Evolutionary conservation across 53 echinoderm and acorn worm species (phyloP).

Genomic region (Echinarachnius parma): DNA sequence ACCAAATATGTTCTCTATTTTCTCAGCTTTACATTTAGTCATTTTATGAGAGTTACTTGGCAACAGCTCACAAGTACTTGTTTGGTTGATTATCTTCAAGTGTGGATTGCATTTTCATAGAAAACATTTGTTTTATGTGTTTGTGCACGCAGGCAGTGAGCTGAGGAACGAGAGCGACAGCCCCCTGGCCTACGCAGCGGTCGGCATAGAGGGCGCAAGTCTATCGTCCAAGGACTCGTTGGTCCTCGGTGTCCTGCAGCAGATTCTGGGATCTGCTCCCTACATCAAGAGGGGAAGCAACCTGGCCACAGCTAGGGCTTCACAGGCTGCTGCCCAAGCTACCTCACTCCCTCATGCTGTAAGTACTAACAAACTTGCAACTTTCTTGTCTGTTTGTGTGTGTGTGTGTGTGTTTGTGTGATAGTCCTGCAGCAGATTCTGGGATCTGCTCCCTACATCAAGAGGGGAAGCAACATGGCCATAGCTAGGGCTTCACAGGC

Average conservation of each 20-base stretch:
- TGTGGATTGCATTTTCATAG: too few relatives aligned
- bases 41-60: too few relatives aligned
- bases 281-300: conserved; percentile 88
- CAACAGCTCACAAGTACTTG: too few relatives aligned
- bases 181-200: conserved; percentile 64
- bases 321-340: conserved; percentile 68
- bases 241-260: conserved; percentile 73
- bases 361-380: too few relatives aligned
- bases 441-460: conserved; percentile 77
- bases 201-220: conserved; percentile 72
- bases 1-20: too few relatives aligned
- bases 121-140: too few relatives aligned
- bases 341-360: conserved; percentile 78
- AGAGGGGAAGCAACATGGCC: conserved; percentile 77
- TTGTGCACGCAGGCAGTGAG: conserved; percentile 65
- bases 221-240: conserved; percentile 72
- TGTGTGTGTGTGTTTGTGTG: too few relatives aligned
- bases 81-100: too few relatives aligned
- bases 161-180: conserved; percentile 57
- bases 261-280: conserved; percentile 73
- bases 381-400: too few relatives aligned
- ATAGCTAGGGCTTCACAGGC: conserved; percentile 71
- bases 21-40: too few relatives aligned
- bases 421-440: conserved; percentile 84
- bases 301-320: conserved; percentile 66